Percentiles rank a stretch among this genome's conserved stretches.
These are phyloP conservation scores for Agrilus planipennis DNA, from an alignment of 1,140 invertebrate genomes.

Conservation along the genomic window DNA sequence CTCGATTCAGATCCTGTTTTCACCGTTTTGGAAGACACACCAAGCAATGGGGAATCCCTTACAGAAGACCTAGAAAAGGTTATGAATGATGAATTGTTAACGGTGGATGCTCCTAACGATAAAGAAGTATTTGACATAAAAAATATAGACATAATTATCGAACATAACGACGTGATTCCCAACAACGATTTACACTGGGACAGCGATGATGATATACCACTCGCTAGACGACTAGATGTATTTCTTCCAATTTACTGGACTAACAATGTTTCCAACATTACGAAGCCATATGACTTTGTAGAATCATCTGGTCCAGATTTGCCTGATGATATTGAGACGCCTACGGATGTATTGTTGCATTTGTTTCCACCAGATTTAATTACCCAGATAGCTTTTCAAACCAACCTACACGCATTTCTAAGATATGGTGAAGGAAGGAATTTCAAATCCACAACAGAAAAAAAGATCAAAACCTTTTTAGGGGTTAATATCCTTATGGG, in stretches of 20 bases:
- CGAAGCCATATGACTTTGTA: not conserved
- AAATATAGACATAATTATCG: slow-evolving; percentile 4
- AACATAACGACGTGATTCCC: not conserved
- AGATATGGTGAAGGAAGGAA: not conserved
- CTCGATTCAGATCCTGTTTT: not conserved
- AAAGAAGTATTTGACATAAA: too few species aligned
- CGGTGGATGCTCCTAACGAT: not conserved
- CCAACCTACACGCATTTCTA: not conserved
- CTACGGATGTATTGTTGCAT: slow-evolving; percentile 1
- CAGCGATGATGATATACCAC: slow-evolving; percentile 6
- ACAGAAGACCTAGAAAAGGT: slow-evolving; percentile 5
- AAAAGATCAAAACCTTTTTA: slow-evolving; percentile 13
- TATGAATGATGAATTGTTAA: slow-evolving; percentile 4
- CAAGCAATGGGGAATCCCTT: slow-evolving; percentile 3
- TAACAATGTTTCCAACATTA: slow-evolving; percentile 1
- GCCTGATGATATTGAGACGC: not conserved
- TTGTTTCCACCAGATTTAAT: too few species aligned
- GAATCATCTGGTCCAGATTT: not conserved
- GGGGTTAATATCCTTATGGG: too few species aligned
- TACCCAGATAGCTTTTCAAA: not conserved
- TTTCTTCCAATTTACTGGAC: slow-evolving; percentile 2
- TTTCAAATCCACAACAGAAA: not conserved
- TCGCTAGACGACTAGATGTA: slow-evolving; percentile 4
- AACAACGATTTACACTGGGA: slow-evolving; percentile 7
- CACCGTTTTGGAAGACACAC: slow-evolving; percentile 1